A percentile compares a stretch with the other conserved stretches of the same genome.
phyloP scores from a whole-genome alignment of 1,140 invertebrate genomes.

The Lepidurus apus region DNA sequence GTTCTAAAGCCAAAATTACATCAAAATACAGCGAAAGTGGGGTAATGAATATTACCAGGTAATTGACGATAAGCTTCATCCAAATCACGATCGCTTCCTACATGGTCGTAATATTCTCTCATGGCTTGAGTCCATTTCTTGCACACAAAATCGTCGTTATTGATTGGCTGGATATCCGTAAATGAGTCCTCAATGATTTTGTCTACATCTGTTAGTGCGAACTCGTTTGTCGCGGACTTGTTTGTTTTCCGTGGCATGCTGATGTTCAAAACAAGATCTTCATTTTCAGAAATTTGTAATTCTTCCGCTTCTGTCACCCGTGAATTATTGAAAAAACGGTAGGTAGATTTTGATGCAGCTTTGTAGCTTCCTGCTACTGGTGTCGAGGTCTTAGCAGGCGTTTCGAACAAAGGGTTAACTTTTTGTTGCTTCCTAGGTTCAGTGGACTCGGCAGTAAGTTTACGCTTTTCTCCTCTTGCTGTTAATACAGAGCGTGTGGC shows the following conservation, averaged over 20 bases:
- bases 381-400: neutral
- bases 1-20: neutral
- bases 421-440: neutral
- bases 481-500: neutral
- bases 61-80: neutral
- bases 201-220: neutral
- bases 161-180: neutral
- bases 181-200: neutral
- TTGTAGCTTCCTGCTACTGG: neutral
- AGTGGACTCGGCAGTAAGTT: neutral
- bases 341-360: neutral
- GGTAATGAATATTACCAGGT: neutral
- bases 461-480: neutral
- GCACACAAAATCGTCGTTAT: slow-evolving; percentile 1
- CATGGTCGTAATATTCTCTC: slow-evolving; percentile 26
- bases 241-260: neutral
- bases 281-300: neutral
- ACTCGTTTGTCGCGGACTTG: neutral
- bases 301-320: neutral
- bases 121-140: slow-evolving; percentile 21
- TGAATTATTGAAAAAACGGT: neutral
- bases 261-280: neutral
- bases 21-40: neutral
- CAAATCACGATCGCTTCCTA: slow-evolving; percentile 8
- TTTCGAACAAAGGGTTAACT: neutral